Evolutionary conservation across 2,888 invertebrate genomes (phyloP).

Genomic region (Macrosiphum euphorbiae): DNA sequence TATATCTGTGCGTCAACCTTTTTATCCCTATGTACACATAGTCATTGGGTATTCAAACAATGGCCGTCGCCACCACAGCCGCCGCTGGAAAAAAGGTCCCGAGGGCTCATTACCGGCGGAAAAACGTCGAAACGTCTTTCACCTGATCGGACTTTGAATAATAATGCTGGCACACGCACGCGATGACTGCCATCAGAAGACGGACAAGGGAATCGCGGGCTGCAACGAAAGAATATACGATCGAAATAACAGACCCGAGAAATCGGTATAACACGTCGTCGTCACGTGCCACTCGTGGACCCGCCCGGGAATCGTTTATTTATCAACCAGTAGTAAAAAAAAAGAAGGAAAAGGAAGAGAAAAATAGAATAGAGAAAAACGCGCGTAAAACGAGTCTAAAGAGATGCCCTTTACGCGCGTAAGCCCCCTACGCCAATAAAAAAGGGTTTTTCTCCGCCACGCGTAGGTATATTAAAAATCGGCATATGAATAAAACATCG

Average conservation of each 20-base stretch:
- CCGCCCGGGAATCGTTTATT: constrained; percentile 52
- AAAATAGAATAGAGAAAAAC: constrained; percentile 4
- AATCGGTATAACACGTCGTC: constrained; percentile 44
- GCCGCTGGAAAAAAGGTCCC: constrained; percentile 44
- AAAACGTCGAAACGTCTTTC: constrained; percentile 60
- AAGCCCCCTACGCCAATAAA: not conserved
- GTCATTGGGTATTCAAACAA: constrained; percentile 57
- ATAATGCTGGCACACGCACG: not conserved
- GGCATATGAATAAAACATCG: not conserved
- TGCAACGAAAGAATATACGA: not conserved
- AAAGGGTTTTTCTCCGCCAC: not conserved
- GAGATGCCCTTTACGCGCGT: constrained; percentile 14
- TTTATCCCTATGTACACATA: not conserved
- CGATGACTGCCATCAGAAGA: not conserved
- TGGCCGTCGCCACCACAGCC: constrained; percentile 20
- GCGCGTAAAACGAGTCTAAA: constrained; percentile 29
- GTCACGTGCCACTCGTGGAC: constrained; percentile 52
- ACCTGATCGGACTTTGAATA: constrained; percentile 63
- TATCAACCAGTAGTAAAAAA: constrained; percentile 30
- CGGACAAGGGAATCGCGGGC: not conserved
- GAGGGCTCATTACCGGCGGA: constrained; percentile 53
- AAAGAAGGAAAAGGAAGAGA: not conserved
- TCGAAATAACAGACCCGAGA: constrained; percentile 23
- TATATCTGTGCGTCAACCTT: constrained; percentile 24
- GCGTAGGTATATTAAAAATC: not conserved